Evolutionary conservation across 1,140 invertebrate genomes (phyloP), one percentile per base, ranked within the genome.

Genomic region (Cherax quadricarinatus): DNA sequence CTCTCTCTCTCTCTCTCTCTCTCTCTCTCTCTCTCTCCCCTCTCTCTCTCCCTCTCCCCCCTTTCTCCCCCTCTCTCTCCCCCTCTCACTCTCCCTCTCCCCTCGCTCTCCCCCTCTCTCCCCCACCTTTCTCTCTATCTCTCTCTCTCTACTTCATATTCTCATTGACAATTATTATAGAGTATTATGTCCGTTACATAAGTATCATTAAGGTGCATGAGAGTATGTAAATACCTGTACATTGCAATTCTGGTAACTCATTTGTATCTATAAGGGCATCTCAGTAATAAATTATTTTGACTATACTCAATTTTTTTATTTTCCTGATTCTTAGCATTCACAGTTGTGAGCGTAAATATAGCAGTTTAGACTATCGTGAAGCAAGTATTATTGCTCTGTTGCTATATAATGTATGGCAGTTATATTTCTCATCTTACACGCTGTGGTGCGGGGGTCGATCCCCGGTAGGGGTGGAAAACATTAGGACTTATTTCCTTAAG

Each of bases 211-310:
- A 6, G 21, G 41, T 41, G 73, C 41, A 78, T 41, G n/a, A n/a
- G n/a, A 78, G n/a, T 80, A 30, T 80, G 30, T 80, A 48, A 80
- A 48, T 80, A 18, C 5, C 49, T 80, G 16, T 16, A 16, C 30
- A 49, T 24, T 16, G 78, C 30, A 16, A 48, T 30, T 16, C 30
- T 21, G 1, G n/a, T 80, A 30, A 30, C 30, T 41, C 30, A 1
- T 41, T 80, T 80, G 30, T 80, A 18, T 80, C 49, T 80, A 78
- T 78, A 78, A 10, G 73, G 73, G 73, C n/a, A n/a, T 24, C 9
- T 24, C 18, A 6, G 73, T n/a, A 78, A n/a, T 78, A n/a, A 24
- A 24, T 78, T 78, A 41, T 78, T n/a, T 78, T n/a, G n/a, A n/a
- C 10, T 78, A 24, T 41, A n/a, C 66, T 18, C 66, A 1, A 70